Evolutionary conservation across 2,888 invertebrate genomes (phyloP).

Genomic region (Rhamphomyia laevipes): DNA sequence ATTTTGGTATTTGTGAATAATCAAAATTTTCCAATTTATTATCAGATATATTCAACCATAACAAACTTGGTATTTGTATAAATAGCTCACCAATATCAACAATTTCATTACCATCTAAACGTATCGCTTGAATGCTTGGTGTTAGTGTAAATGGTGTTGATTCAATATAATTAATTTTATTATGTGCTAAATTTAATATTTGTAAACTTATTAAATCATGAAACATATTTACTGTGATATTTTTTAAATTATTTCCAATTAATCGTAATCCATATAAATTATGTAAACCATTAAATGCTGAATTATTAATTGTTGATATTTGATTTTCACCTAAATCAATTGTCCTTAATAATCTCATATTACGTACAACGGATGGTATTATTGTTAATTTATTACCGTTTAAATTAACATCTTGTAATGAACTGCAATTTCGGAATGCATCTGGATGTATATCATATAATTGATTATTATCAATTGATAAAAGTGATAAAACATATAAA

Average conservation of each 20-base stretch:
- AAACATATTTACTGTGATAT: slow-evolving; percentile 68
- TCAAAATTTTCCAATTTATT: slow-evolving; percentile 83
- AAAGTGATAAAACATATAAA: slow-evolving; percentile 69
- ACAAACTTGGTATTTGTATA: slow-evolving; percentile 65
- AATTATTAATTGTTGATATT: slow-evolving; percentile 67
- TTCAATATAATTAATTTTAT: slow-evolving; percentile 66
- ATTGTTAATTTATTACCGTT: slow-evolving; percentile 74
- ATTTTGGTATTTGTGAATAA: slow-evolving; percentile 69
- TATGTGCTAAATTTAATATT: slow-evolving; percentile 78
- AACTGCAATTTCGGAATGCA: slow-evolving; percentile 82
- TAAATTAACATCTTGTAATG: slow-evolving; percentile 79
- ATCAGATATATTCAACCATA: slow-evolving; percentile 86
- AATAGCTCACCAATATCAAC: slow-evolving; percentile 75
- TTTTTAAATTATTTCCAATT: slow-evolving; percentile 77
- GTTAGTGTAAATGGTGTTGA: slow-evolving; percentile 70
- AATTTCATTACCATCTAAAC: slow-evolving; percentile 75
- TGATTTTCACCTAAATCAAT: slow-evolving; percentile 87
- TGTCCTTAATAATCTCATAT: slow-evolving; percentile 74
- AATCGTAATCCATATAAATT: slow-evolving; percentile 79
- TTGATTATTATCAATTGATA: slow-evolving; percentile 77
- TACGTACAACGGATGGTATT: slow-evolving; percentile 69
- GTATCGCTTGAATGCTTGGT: slow-evolving; percentile 69
- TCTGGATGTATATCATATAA: slow-evolving; percentile 74
- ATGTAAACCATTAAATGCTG: slow-evolving; percentile 71
- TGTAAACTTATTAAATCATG: slow-evolving; percentile 69